Evolutionary conservation across 2,888 invertebrate species (phyloP).

Genomic region (Microctonus aethiopoides): DNA sequence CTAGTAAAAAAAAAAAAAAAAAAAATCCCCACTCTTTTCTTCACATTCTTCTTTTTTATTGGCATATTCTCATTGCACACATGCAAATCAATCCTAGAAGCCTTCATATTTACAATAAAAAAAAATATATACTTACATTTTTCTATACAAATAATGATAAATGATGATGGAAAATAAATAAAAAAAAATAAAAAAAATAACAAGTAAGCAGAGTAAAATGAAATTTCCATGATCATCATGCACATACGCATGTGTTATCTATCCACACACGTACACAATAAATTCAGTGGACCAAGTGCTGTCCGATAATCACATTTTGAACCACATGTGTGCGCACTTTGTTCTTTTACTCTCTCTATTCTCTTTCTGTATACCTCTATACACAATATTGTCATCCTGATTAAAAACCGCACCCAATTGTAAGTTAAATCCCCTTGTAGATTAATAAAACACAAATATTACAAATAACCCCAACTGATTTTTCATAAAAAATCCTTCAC

Average conservation of each 20-base stretch:
- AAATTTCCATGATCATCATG: background rate
- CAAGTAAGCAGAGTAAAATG: background rate
- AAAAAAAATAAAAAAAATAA: background rate
- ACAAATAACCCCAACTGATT: too few species aligned
- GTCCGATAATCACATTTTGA: conserved; percentile 5
- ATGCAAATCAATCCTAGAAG: background rate
- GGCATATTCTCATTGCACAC: background rate
- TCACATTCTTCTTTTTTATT: background rate
- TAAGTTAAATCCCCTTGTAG: background rate
- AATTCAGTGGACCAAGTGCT: background rate
- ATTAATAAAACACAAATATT: background rate
- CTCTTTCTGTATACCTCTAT: too few species aligned
- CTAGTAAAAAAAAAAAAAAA: background rate
- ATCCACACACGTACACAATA: background rate
- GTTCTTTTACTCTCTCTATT: background rate
- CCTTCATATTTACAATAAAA: background rate
- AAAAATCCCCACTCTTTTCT: background rate
- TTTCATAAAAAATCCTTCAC: too few species aligned
- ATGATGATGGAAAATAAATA: background rate
- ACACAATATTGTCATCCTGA: conserved; percentile 4
- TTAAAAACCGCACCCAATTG: background rate
- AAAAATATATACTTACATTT: too few species aligned
- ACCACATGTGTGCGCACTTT: background rate
- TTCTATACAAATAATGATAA: too few species aligned
- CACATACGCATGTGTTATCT: background rate